These are phyloP conservation scores for Laodelphax striatellus DNA, from an alignment of 1,140 invertebrate species.

Conservation along the genomic window DNA sequence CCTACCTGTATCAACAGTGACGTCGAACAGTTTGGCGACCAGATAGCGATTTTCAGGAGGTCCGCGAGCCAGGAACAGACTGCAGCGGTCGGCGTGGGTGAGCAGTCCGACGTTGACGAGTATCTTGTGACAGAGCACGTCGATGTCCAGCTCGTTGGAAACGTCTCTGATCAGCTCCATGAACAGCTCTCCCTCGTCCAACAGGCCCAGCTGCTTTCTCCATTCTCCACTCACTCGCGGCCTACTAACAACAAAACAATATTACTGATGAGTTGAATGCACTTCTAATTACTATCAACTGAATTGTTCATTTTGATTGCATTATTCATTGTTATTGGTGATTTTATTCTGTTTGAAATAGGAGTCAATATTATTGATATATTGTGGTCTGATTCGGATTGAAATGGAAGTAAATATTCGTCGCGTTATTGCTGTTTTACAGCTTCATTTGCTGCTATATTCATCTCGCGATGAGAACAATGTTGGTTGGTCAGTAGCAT, in stretches of 20 bases:
- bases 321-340: too few relatives aligned
- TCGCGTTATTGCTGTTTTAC: too few relatives aligned
- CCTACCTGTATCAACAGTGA: slow-evolving; percentile 74
- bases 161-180: slow-evolving; percentile 90
- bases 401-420: too few relatives aligned
- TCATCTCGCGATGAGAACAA: too few relatives aligned
- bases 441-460: too few relatives aligned
- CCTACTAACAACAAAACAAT: slow-evolving; percentile 5
- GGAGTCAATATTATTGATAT: too few relatives aligned
- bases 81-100: slow-evolving; percentile 76
- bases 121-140: slow-evolving; percentile 88
- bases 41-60: slow-evolving; percentile 60
- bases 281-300: too few relatives aligned
- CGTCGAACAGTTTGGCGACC: slow-evolving; percentile 84
- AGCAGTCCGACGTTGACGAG: slow-evolving; percentile 80
- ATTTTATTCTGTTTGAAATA: too few relatives aligned
- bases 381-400: too few relatives aligned
- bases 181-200: slow-evolving; percentile 72
- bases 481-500: too few relatives aligned
- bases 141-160: slow-evolving; percentile 85
- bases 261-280: too few relatives aligned
- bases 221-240: slow-evolving; percentile 22
- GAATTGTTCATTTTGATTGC: too few relatives aligned
- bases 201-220: slow-evolving; percentile 43
- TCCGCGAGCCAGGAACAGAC: slow-evolving; percentile 76